These are phyloP conservation scores for Gadus chalcogrammus DNA, from an alignment of 2,113 vertebrate genomes.

Conservation along the genomic window DNA sequence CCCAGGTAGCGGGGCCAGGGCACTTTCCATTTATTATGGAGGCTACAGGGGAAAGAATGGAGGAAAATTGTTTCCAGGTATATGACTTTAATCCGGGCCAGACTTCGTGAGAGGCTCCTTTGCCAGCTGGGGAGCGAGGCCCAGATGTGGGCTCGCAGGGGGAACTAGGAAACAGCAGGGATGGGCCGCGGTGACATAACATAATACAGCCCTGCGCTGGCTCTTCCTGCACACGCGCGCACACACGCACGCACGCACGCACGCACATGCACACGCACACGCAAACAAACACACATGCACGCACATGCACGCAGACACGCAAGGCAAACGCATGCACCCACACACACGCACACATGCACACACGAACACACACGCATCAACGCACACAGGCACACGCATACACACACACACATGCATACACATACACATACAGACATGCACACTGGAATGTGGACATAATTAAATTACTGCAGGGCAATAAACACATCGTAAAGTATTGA, in stretches of 20 bases:
- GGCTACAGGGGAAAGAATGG: constrained; percentile 45
- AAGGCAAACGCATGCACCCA: neutral
- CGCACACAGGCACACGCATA: no score
- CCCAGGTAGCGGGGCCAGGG: constrained; percentile 37
- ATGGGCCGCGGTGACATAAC: constrained; percentile 34
- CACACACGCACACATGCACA: neutral
- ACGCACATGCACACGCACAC: neutral
- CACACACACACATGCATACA: no score
- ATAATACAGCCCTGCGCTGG: neutral
- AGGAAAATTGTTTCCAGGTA: constrained; percentile 67
- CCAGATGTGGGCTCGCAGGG: constrained; percentile 25
- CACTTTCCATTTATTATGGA: constrained; percentile 64
- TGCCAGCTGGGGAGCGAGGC: constrained; percentile 2
- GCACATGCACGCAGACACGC: neutral
- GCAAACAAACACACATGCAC: neutral
- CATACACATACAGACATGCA: no score
- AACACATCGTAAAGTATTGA: neutral
- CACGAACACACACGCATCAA: no score
- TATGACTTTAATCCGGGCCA: constrained; percentile 48
- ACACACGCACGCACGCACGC: neutral
- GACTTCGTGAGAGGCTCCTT: constrained; percentile 36
- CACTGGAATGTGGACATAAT: no score
- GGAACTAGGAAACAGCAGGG: neutral
- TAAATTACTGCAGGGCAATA: neutral
- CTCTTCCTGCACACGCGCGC: no score